A percentile compares a stretch with the other conserved stretches of the same genome.
Evolutionary conservation across 2,888 invertebrate genomes (phyloP).

Genomic region (Pteria penguin): DNA sequence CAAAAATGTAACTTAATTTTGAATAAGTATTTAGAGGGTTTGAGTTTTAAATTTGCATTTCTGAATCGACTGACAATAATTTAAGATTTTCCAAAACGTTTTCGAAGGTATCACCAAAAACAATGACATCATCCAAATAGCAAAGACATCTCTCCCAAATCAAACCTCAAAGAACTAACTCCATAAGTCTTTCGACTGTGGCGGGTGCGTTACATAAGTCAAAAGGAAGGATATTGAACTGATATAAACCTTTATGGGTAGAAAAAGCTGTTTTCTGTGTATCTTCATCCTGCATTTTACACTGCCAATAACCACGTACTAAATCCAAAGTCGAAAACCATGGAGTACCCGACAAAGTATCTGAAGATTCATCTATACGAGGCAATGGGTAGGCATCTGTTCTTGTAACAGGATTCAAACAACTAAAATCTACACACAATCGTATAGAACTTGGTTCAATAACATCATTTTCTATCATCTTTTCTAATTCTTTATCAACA

Average conservation of each 20-base stretch:
- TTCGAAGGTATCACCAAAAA: slow-evolving; percentile 8
- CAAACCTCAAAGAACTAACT: slow-evolving; percentile 17
- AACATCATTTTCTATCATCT: slow-evolving; percentile 32
- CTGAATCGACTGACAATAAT: neutral
- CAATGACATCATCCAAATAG: slow-evolving; percentile 30
- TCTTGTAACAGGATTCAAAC: slow-evolving; percentile 10
- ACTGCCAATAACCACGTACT: neutral
- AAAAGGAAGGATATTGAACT: slow-evolving; percentile 29
- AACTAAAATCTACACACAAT: slow-evolving; percentile 28
- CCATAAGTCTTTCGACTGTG: slow-evolving; percentile 21
- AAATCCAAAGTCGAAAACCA: neutral
- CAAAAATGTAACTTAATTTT: neutral
- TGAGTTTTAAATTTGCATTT: slow-evolving; percentile 4
- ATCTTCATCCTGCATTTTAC: neutral
- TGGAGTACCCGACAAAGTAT: neutral
- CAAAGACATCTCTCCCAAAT: slow-evolving; percentile 14
- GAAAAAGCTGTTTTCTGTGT: slow-evolving; percentile 14
- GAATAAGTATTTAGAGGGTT: slow-evolving; percentile 14
- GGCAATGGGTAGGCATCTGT: slow-evolving; percentile 15
- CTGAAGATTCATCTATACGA: slow-evolving; percentile 2
- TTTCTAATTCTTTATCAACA: slow-evolving; percentile 23
- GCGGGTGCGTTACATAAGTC: slow-evolving; percentile 25
- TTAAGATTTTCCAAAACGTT: slow-evolving; percentile 6
- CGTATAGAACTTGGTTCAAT: slow-evolving; percentile 25
- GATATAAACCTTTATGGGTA: neutral